phyloP scores from a whole-genome alignment of 1,140 invertebrate species.

The Dinothrombium tinctorium region DNA sequence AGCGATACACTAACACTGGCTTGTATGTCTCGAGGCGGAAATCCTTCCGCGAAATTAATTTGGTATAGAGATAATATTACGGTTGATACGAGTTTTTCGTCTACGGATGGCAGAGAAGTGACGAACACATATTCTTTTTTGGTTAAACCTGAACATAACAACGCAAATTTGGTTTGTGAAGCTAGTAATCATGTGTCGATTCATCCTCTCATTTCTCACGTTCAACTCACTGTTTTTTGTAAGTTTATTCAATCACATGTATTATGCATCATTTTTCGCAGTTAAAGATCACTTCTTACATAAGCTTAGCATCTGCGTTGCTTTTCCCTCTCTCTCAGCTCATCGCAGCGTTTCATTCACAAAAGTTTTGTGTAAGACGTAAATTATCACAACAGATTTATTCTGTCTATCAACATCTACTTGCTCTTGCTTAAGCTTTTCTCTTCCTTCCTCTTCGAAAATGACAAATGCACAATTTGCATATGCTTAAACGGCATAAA shows the following conservation, averaged over 20 bases:
- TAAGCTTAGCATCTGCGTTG: too few species aligned
- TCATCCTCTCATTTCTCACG: constrained; percentile 43
- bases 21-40: constrained; percentile 72
- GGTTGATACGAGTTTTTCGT: constrained; percentile 31
- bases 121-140: constrained; percentile 62
- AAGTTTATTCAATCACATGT: constrained; percentile 28
- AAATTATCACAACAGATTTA: too few species aligned
- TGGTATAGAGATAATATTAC: constrained; percentile 64
- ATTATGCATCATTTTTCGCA: too few species aligned
- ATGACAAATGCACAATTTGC: too few species aligned
- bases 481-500: too few species aligned
- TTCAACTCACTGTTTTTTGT: constrained; percentile 73
- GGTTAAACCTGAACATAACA: constrained; percentile 66
- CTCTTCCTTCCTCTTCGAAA: too few species aligned
- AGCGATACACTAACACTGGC: constrained; percentile 66
- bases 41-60: constrained; percentile 73
- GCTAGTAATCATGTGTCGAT: constrained; percentile 31
- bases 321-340: too few species aligned
- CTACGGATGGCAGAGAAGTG: constrained; percentile 40
- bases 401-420: too few species aligned
- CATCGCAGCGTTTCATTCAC: too few species aligned
- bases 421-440: too few species aligned
- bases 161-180: constrained; percentile 70
- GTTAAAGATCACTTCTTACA: too few species aligned
- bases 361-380: too few species aligned